Conservation (phyloP, 2,113 vertebrate genomes). For the Opisthocomus hoazin region DNA sequence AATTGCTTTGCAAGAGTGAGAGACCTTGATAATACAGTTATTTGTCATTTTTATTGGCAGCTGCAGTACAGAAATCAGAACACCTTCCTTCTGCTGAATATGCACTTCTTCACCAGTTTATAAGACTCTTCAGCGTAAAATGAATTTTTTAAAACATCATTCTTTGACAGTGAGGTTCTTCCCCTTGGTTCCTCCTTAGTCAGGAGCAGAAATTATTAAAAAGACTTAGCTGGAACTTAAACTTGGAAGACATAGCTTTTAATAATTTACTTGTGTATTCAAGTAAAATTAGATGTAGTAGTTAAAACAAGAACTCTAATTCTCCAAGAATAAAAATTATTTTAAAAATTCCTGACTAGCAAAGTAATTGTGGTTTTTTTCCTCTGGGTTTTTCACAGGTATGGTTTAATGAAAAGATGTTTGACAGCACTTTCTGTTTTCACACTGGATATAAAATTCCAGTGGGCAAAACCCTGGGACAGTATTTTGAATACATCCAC, state of each 20-base stretch:
- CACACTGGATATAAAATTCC: slow-evolving; percentile 77
- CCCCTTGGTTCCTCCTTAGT: not conserved
- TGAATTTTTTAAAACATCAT: not conserved
- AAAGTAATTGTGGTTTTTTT: not conserved
- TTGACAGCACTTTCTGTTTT: slow-evolving; percentile 71
- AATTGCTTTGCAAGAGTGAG: slow-evolving; percentile 79
- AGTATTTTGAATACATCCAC: slow-evolving; percentile 77
- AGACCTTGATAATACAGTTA: not conserved
- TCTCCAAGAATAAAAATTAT: not conserved
- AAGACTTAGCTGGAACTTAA: not conserved
- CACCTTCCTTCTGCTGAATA: not conserved
- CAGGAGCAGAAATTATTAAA: not conserved
- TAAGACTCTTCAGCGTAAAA: not conserved
- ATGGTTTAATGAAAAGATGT: slow-evolving; percentile 78
- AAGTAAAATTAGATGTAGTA: not conserved
- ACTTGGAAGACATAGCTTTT: not conserved
- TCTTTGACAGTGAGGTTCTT: not conserved
- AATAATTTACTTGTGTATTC: not conserved
- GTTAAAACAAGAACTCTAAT: not conserved
- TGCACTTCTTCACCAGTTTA: not conserved
- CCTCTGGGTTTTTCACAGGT: slow-evolving; percentile 55
- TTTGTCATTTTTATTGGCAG: not conserved
- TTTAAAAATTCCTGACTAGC: not conserved
- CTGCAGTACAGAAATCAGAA: not conserved
- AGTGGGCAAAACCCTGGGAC: slow-evolving; percentile 69